A percentile compares a stretch with the other conserved stretches of the same genome.
Conservation (phyloP, 2,113 vertebrate genomes). For the Prunella fulvescens region DNA sequence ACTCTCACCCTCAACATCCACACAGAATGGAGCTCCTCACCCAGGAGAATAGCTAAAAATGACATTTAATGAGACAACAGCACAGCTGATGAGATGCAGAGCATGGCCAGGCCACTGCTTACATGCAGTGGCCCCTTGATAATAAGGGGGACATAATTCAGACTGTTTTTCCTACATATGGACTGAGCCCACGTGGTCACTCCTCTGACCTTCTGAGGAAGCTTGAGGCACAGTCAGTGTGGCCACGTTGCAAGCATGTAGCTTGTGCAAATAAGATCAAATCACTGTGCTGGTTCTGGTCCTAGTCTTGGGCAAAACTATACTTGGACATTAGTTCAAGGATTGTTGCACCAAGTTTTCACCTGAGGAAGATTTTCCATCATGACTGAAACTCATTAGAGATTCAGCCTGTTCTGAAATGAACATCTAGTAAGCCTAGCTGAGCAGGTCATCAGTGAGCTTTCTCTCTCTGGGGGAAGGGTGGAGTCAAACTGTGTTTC, state of each 20-base stretch:
- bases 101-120: not conserved
- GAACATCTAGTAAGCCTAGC: not conserved
- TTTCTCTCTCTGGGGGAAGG: not conserved
- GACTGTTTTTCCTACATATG: not conserved
- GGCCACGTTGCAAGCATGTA: rapidly evolving
- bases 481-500: not conserved
- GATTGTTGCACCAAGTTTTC: not conserved
- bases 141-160: not conserved
- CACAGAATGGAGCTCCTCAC: not conserved
- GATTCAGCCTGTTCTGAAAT: not conserved
- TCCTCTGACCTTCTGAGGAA: not conserved
- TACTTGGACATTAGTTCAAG: not conserved
- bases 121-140: no score
- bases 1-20: not conserved
- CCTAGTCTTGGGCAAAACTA: not conserved
- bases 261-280: not conserved
- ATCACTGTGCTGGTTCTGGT: not conserved
- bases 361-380: not conserved
- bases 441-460: not conserved
- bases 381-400: not conserved
- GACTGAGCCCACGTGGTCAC: not conserved
- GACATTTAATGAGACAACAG: not conserved
- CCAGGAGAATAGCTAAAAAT: not conserved
- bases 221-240: not conserved
- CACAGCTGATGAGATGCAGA: not conserved